Conservation (phyloP, 2,797 vertebrate genomes). For the Percopsis omiscomaycus region DNA sequence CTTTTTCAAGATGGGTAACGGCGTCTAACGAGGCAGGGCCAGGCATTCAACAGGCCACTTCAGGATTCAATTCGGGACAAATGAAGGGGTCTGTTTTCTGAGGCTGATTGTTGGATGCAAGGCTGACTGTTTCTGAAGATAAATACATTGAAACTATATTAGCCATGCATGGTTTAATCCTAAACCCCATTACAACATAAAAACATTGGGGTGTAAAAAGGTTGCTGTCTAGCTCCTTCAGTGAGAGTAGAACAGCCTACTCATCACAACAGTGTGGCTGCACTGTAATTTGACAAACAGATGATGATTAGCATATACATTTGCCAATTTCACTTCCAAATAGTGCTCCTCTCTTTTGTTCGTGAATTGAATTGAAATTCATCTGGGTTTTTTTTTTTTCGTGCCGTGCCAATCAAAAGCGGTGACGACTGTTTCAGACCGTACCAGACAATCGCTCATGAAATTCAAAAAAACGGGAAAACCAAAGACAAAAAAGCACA, state of each 20-base stretch:
- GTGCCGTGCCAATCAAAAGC: background rate
- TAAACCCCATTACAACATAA: constrained; percentile 30
- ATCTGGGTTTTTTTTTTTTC: background rate
- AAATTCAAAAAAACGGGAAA: constrained; percentile 14
- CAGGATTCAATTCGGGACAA: constrained; percentile 31
- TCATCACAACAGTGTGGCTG: constrained; percentile 42
- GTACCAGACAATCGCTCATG: constrained; percentile 12
- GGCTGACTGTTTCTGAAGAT: constrained; percentile 37
- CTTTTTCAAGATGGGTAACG: constrained; percentile 51
- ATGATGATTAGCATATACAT: constrained; percentile 49
- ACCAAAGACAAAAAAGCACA: constrained; percentile 4
- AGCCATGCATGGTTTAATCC: constrained; percentile 52
- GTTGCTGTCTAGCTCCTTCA: constrained; percentile 30
- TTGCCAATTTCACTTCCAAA: constrained; percentile 41
- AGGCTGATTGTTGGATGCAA: constrained; percentile 41
- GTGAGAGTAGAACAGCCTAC: constrained; percentile 25
- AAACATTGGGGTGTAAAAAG: constrained; percentile 40
- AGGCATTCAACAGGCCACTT: constrained; percentile 37
- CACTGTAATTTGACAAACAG: constrained; percentile 52
- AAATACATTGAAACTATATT: constrained; percentile 55
- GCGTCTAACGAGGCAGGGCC: constrained; percentile 42
- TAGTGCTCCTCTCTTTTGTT: constrained; percentile 31
- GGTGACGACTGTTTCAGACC: constrained; percentile 14
- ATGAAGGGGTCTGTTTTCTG: constrained; percentile 47
- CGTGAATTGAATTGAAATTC: constrained; percentile 36